These are phyloP conservation scores for Lasioglossum calceatum DNA, from an alignment of 2,888 invertebrate species.

Conservation along the genomic window DNA sequence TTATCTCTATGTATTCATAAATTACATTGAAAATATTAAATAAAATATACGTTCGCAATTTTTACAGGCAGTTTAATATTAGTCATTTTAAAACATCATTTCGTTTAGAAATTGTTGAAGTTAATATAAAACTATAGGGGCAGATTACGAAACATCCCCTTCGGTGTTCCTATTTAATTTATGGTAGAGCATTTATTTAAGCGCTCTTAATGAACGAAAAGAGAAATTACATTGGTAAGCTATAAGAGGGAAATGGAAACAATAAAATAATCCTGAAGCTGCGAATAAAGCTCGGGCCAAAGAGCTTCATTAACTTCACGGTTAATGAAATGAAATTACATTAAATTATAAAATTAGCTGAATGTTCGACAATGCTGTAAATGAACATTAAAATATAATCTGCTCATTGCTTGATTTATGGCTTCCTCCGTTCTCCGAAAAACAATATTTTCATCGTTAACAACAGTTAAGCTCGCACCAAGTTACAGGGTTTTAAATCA, in stretches of 20 bases:
- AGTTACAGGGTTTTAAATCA: not conserved
- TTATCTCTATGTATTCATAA: not conserved
- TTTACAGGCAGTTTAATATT: not conserved
- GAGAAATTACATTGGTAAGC: not conserved
- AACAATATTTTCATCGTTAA: not conserved
- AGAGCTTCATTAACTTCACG: not conserved
- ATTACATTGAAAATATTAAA: not conserved
- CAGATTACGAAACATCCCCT: not conserved
- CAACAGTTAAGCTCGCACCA: fast-evolving
- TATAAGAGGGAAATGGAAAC: not conserved
- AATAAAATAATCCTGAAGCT: not conserved
- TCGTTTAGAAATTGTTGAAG: not conserved
- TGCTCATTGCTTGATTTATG: not conserved
- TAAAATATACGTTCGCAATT: not conserved
- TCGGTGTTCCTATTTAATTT: not conserved
- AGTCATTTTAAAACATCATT: not conserved
- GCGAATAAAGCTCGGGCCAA: not conserved
- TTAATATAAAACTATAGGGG: not conserved
- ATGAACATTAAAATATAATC: not conserved
- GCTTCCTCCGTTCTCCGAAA: not conserved
- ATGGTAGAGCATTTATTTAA: not conserved
- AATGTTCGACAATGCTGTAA: not conserved
- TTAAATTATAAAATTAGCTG: not conserved
- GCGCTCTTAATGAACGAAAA: not conserved
- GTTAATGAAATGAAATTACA: not conserved